Evolutionary conservation across 53 echinoderm and acorn worm genomes (phyloP).

Genomic region (Apostichopus leukothele): DNA sequence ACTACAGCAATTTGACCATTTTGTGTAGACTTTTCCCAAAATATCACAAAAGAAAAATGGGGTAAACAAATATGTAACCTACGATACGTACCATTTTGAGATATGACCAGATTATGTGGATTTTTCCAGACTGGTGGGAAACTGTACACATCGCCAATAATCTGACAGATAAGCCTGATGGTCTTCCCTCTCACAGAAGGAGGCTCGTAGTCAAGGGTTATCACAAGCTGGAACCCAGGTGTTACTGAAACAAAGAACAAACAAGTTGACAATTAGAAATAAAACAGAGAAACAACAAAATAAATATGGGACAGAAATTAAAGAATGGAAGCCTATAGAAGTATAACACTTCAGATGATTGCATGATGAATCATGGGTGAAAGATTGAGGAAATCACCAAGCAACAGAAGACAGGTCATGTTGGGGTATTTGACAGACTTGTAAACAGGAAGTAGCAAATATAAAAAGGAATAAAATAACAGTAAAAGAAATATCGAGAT

Average conservation of each 20-base stretch:
- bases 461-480: too few species aligned
- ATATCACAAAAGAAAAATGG: too few species aligned
- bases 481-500: too few species aligned
- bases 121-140: constrained; percentile 23
- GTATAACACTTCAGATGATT: too few species aligned
- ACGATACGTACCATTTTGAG: neutral
- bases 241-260: neutral
- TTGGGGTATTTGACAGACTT: too few species aligned
- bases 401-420: too few species aligned
- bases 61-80: too few species aligned
- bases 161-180: constrained; percentile 1
- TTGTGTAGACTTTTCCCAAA: too few species aligned
- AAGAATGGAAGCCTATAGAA: neutral
- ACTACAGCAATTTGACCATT: too few species aligned
- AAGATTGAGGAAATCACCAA: too few species aligned
- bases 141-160: neutral
- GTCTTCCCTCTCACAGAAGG: neutral
- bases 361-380: too few species aligned
- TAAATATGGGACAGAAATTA: neutral
- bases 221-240: neutral
- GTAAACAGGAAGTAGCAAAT: too few species aligned
- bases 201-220: neutral
- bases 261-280: neutral
- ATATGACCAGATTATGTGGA: constrained; percentile 6
- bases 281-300: neutral